These are phyloP conservation scores for Dallia pectoralis DNA, from an alignment of 2,797 vertebrate genomes.

Conservation along the genomic window DNA sequence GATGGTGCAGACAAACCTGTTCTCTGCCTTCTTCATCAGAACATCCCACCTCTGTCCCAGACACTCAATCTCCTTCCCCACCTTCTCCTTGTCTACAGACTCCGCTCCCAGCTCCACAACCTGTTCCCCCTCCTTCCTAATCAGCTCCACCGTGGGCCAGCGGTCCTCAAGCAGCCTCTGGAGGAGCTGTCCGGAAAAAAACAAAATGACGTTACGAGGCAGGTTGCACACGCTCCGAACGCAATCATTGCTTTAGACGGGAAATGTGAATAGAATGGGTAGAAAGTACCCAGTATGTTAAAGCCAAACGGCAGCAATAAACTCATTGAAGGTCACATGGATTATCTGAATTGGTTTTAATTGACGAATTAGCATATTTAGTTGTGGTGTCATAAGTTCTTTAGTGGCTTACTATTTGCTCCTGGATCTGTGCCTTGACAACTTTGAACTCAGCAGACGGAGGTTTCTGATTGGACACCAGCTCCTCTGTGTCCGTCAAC, in stretches of 20 bases:
- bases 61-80: constrained; percentile 86
- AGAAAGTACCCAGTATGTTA: constrained; percentile 50
- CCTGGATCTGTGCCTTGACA: constrained; percentile 98
- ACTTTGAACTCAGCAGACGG: constrained; percentile 98
- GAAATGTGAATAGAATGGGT: constrained; percentile 55
- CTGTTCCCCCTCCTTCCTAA: constrained; percentile 92
- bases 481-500: constrained; percentile 96
- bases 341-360: constrained; percentile 5
- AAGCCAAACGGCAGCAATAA: too few relatives aligned
- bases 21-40: constrained; percentile 91
- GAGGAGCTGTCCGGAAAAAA: constrained; percentile 56
- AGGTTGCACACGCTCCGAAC: constrained; percentile 29
- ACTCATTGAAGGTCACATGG: constrained; percentile 18
- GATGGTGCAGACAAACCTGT: constrained; percentile 78
- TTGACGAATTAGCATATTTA: constrained; percentile 14
- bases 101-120: constrained; percentile 85
- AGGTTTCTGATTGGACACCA: constrained; percentile 94
- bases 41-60: constrained; percentile 91
- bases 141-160: constrained; percentile 89
- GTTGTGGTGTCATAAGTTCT: constrained; percentile 4
- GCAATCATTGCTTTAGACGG: constrained; percentile 14
- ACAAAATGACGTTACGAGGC: constrained; percentile 54
- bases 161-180: constrained; percentile 94
- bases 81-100: constrained; percentile 88
- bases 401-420: constrained; percentile 88